Evolutionary conservation across 2,888 invertebrate species (phyloP), one percentile per base, ranked within the genome.

Genomic region (Caenorhabditis sp.): DNA sequence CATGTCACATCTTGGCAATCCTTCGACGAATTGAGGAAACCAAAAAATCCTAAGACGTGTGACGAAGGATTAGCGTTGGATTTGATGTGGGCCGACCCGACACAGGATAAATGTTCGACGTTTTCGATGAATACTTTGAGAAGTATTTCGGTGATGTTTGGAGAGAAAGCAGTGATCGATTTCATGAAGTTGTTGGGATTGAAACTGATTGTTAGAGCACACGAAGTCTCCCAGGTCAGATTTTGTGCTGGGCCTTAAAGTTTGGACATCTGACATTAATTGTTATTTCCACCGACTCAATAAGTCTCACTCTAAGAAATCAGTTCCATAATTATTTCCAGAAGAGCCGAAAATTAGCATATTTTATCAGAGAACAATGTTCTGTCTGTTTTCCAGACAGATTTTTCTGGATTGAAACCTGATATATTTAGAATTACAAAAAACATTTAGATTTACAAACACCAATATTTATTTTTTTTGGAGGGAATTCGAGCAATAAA

Each of bases 31-130:
- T 65, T 83, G 14, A 67, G 66, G 26, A 74, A 74, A 38, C 74
- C 71, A 53, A 53, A 78, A 53, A 56, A 59, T 2, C 74, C 74
- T 21, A 70, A 67, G 27, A 81, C 76, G 20, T 83, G 83, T 60
- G 83, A 83, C 57, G 75, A 73, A 27, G 83, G 83, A 43, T 76
- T 83, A 21, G 66, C 75, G n/a, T 70, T 82, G 20, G 83, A 83
- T 62, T 63, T 83, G 58, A 80, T 83, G 82, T 83, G 83, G 83
- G 78, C 83, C 7, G 83, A 83, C 64, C 83, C 83, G 17, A 76
- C 76, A n/a, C 71, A 71, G 26, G 72, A 72, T 56, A 72, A 67
- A 59, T 67, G 64, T 25, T 66, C 50, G 49, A 57, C 64, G 5
- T 76, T 69, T 58, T 57, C 63, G 1, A 25, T 63, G 14, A 76